Evolutionary conservation across 2,888 invertebrate species (phyloP).

Genomic region (Cryptus armator): DNA sequence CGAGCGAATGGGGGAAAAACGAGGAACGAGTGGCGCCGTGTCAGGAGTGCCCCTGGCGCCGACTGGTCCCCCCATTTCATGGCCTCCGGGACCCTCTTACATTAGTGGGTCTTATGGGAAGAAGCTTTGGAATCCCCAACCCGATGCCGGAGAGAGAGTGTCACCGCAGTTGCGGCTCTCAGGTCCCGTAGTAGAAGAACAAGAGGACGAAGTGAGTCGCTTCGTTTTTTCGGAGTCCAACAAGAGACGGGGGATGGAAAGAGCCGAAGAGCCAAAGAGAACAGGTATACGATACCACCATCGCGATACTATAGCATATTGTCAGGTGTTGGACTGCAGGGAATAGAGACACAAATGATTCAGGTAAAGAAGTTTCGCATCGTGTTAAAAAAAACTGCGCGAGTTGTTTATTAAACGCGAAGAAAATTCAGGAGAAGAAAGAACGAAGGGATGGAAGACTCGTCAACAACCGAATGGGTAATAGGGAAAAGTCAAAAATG

Average conservation of each 20-base stretch:
- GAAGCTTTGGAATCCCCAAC: conserved; percentile 46
- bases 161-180: conserved; percentile 33
- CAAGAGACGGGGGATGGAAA: not conserved
- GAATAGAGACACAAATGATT: conserved; percentile 40
- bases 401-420: conserved; percentile 18
- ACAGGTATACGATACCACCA: conserved; percentile 28
- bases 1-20: conserved; percentile 56
- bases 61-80: conserved; percentile 63
- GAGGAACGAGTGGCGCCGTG: conserved; percentile 73
- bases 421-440: not conserved
- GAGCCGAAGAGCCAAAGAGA: not conserved
- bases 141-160: conserved; percentile 38
- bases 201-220: conserved; percentile 30
- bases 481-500: not conserved
- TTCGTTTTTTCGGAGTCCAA: conserved; percentile 8
- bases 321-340: conserved; percentile 11
- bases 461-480: conserved; percentile 31
- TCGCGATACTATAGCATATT: not conserved
- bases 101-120: conserved; percentile 51
- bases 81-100: conserved; percentile 26
- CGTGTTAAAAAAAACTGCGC: conserved; percentile 8
- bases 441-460: conserved; percentile 10
- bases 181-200: conserved; percentile 26
- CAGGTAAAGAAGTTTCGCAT: conserved; percentile 17
- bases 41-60: conserved; percentile 74